These are phyloP conservation scores for Dendrocincla fuliginosa DNA, from an alignment of 2,797 vertebrate genomes.

Conservation along the genomic window DNA sequence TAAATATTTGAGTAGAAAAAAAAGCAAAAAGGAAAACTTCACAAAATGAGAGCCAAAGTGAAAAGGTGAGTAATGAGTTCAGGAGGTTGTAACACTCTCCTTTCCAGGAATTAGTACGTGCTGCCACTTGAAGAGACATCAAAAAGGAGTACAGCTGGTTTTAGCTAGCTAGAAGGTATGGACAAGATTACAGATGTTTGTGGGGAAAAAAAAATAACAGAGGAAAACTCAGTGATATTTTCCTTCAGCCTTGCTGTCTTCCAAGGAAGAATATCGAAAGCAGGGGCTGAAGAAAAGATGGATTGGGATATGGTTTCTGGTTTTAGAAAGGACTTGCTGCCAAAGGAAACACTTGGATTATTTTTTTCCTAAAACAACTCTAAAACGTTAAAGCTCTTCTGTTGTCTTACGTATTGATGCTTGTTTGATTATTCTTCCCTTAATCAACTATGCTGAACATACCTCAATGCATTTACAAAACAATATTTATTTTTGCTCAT, in stretches of 20 bases:
- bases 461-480: neutral
- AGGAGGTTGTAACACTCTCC: neutral
- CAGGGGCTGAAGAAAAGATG: neutral
- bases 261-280: neutral
- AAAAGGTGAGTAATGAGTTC: neutral
- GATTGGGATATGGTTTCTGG: neutral
- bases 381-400: neutral
- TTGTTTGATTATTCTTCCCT: slow-evolving; percentile 46
- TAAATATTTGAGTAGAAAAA: neutral
- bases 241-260: neutral
- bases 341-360: neutral
- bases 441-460: slow-evolving; percentile 11
- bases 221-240: neutral
- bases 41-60: neutral
- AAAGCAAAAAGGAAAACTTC: neutral
- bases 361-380: neutral
- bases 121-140: neutral
- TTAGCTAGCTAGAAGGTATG: neutral
- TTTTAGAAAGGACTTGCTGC: neutral
- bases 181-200: neutral
- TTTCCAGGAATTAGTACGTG: fast-evolving
- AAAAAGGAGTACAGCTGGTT: neutral
- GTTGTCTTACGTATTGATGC: slow-evolving; percentile 24
- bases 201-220: neutral
- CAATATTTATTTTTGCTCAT: slow-evolving; percentile 28